Conservation (phyloP, 2,113 vertebrate genomes). For the Spea multiplicata region DNA sequence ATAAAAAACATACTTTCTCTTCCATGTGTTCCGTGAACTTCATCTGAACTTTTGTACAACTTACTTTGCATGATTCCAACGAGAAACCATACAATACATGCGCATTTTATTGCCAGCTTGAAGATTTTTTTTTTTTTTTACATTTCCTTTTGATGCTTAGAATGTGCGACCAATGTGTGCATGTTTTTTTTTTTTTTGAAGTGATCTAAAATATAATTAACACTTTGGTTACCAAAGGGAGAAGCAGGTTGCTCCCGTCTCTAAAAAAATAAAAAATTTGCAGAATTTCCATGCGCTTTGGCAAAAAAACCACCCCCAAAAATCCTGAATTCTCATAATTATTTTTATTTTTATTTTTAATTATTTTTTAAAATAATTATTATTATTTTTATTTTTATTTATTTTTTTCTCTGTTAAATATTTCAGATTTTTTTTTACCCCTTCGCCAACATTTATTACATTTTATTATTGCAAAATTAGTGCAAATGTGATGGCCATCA, state of each 20-base stretch:
- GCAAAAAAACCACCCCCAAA: no score
- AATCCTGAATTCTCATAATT: no score
- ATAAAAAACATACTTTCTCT: conserved; percentile 3
- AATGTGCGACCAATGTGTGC: background rate
- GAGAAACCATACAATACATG: conserved; percentile 6
- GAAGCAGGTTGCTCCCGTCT: no score
- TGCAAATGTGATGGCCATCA: no score
- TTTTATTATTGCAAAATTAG: no score
- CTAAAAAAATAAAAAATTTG: background rate
- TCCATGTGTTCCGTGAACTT: conserved; percentile 31
- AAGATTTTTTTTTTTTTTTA: background rate
- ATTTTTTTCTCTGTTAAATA: no score
- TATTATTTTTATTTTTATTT: no score
- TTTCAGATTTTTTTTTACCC: no score
- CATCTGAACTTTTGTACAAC: conserved; percentile 3
- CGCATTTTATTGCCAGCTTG: background rate
- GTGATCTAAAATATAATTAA: background rate
- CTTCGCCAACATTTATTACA: no score
- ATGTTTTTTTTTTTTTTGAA: background rate
- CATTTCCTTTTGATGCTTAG: background rate
- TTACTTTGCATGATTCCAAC: conserved; percentile 5
- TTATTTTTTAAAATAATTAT: no score
- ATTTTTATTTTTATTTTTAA: no score
- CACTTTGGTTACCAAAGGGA: background rate
- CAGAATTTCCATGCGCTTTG: background rate